Evolutionary conservation across 53 echinoderm and acorn worm genomes (phyloP), one percentile per base, ranked within the genome.

Genomic region (Arbacia lixula): DNA sequence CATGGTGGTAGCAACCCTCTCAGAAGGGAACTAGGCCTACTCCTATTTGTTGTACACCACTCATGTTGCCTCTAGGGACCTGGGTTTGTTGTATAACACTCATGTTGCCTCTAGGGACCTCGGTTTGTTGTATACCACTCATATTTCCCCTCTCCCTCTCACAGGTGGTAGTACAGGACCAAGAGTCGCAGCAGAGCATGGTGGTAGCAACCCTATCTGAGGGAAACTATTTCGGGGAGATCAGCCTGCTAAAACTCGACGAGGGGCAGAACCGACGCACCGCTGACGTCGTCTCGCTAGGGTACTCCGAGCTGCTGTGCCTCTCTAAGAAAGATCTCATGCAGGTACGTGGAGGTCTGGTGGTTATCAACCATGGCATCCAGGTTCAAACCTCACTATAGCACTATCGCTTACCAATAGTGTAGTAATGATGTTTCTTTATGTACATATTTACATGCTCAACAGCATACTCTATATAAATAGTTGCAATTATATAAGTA

Each of bases 141-240:
- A 17, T 6, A 33, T 2, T 19, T 63, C 33, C 22, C 63, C 8
- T 37, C 66, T 21, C 38, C 9, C n/a, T 22, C 38, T 8, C 38
- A 37, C 83, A 96, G 97, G 97, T 96, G n/a, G 93, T 93, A 24
- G 92, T 96, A 19, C 90, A 89, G 56, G 97, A 96, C 53, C 68
- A 84, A 26, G 93, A 81, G n/a, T 87, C 93, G 6, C 66, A 75
- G 53, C 91, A 95, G 81, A 89, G 88, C 11, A 91, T 95, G 91
- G 93, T 93, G 30, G 97, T 96, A 56, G 97, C 97, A 40, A 96
- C 93, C 5, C 72, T 96, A 34, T 89, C 93, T 20, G 97, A 93
- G 84, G 97, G 97, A 19, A 96, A 94, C 84, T 96, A 96, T 76
- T 96, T 96, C 61, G 97, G 97, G 14, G 97, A 96, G 89, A 96